phyloP scores from a whole-genome alignment of 2,888 invertebrate genomes.

The Hecatera dysodea region DNA sequence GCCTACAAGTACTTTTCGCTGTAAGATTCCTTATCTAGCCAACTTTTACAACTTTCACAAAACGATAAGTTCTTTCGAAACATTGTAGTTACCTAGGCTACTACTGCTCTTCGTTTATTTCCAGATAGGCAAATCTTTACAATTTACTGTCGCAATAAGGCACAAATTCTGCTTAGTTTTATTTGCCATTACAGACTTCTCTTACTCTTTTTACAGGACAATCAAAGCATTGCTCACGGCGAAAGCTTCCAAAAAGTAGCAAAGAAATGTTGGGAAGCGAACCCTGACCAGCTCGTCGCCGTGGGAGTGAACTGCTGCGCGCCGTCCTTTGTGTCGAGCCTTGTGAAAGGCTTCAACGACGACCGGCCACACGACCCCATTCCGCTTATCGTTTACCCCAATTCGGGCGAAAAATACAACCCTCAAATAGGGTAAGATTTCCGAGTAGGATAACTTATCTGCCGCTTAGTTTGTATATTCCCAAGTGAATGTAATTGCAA shows the following conservation, averaged over 20 bases:
- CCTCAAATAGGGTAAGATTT: conserved; percentile 92
- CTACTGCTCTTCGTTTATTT: conserved; percentile 29
- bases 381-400: conserved; percentile 97
- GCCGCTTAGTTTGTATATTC: conserved; percentile 52
- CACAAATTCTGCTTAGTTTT: conserved; percentile 18
- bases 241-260: conserved; percentile 95
- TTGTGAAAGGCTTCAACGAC: conserved; percentile 87
- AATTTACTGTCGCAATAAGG: conserved; percentile 27
- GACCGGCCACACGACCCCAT: conserved; percentile 89
- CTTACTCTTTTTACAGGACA: conserved; percentile 76
- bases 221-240: conserved; percentile 93
- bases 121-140: conserved; percentile 12
- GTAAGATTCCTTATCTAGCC: conserved; percentile 34
- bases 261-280: conserved; percentile 93
- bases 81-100: conserved; percentile 36
- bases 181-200: conserved; percentile 24
- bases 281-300: conserved; percentile 93
- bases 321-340: conserved; percentile 84
- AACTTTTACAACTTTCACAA: conserved; percentile 49
- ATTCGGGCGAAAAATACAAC: conserved; percentile 96
- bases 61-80: conserved; percentile 50
- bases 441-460: conserved; percentile 63
- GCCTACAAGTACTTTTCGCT: conserved; percentile 15
- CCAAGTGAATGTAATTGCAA: conserved; percentile 62
- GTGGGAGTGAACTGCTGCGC: conserved; percentile 97